phyloP scores from a whole-genome alignment of 1,140 invertebrate species.

The Heliconius congener region DNA sequence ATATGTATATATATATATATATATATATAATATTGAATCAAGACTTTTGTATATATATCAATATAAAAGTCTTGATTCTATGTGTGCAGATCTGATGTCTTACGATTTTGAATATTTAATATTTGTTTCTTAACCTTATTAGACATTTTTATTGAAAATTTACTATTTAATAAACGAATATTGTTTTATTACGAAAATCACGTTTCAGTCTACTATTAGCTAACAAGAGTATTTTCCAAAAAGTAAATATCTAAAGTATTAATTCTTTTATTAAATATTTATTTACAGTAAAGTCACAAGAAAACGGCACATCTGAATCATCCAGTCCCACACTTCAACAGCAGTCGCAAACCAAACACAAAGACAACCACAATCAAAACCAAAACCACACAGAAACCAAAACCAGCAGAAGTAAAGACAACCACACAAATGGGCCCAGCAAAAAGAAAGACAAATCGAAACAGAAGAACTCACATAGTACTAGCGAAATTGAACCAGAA shows the following conservation, averaged over 20 bases:
- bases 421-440: slow-evolving; percentile 62
- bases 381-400: slow-evolving; percentile 64
- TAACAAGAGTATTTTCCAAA: too few species aligned
- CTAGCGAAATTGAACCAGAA: slow-evolving; percentile 61
- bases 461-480: slow-evolving; percentile 69
- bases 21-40: too few species aligned
- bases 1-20: too few species aligned
- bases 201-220: too few species aligned
- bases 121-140: too few species aligned
- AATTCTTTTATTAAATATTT: not conserved
- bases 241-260: not conserved
- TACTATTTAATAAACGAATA: too few species aligned
- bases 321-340: slow-evolving; percentile 71
- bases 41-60: too few species aligned
- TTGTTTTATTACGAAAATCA: too few species aligned
- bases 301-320: slow-evolving; percentile 78
- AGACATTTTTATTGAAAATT: too few species aligned
- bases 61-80: too few species aligned
- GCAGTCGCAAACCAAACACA: slow-evolving; percentile 73
- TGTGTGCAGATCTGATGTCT: too few species aligned
- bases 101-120: too few species aligned
- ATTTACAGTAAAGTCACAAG: slow-evolving; percentile 73
- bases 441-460: slow-evolving; percentile 72
- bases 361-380: slow-evolving; percentile 45
- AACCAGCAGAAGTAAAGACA: slow-evolving; percentile 66